Base-by-base conservation (phyloP, 53 echinoderm and acorn worm genomes). In the Stichopus horrens region DNA sequence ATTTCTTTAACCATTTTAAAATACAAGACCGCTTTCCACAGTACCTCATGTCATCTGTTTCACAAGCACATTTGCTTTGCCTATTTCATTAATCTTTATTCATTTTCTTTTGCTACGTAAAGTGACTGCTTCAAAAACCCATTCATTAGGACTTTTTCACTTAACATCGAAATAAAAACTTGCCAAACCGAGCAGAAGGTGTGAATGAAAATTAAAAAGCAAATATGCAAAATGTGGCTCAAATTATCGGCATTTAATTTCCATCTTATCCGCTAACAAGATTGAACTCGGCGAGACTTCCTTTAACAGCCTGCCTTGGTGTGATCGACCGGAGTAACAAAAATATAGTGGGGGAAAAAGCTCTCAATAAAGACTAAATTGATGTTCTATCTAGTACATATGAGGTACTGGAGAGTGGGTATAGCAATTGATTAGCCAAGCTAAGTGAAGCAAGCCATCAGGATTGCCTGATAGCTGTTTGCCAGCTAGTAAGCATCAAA, bases 341-440 rank as follows among this genome's bases (percentile, higher is more conserved):
- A 81, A 71, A 19, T n/a, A 71, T 7, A 71, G 63, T 13, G 63
- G 54, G 55, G 57, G 55, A 56, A 56, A 81, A 81, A 81, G 23
- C 81, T 21, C 81, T 81, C 81, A 81, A 81, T 81, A 81, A 81
- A 58, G 58, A 57, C 81, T 81, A 81, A 81, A 81, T 81, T 81
- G 81, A 81, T 81, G 81, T 81, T 81, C 57, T 20, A 81, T 56
- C 81, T 81, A 57, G 21, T 57, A 4, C 52, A 52, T 75, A 37
- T 11, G 20, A 54, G 21, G 81, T 71, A 57, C 58, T 56, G 58
- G 56, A 14, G 58, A 19, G 57, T 81, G 58, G 37, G 20, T 54
- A n/a, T n/a, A 58, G 56, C 81, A 81, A 81, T 81, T 81, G 81
- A 81, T 81, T 81, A 80, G 80, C 21, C 21, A 57, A 56, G 56